Percentiles rank a stretch among this genome's conserved stretches.
Conservation (phyloP, 2,888 invertebrate genomes). For the Nipponacmea schrenckii region DNA sequence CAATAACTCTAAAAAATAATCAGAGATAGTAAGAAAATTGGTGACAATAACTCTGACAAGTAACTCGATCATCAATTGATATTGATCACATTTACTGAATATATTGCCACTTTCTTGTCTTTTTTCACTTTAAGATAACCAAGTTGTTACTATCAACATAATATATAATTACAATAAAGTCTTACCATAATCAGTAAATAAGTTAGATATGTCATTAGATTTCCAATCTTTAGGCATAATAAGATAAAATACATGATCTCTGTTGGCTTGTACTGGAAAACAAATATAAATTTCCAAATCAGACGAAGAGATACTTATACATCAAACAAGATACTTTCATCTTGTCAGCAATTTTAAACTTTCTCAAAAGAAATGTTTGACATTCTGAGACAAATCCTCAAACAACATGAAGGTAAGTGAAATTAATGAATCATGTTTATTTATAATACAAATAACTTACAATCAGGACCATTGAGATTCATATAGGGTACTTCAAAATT, state of each 20-base stretch:
- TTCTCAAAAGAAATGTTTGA: too few relatives aligned
- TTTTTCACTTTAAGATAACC: too few relatives aligned
- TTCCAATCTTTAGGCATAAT: constrained; percentile 84
- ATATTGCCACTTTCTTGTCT: too few relatives aligned
- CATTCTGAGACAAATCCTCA: too few relatives aligned
- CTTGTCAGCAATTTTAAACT: too few relatives aligned
- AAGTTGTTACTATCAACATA: too few relatives aligned
- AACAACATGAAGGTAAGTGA: too few relatives aligned
- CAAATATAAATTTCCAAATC: too few relatives aligned
- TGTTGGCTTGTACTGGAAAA: constrained; percentile 75
- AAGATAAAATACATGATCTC: constrained; percentile 84
- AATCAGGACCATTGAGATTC: constrained; percentile 78
- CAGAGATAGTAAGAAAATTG: constrained; percentile 63
- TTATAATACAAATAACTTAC: constrained; percentile 77
- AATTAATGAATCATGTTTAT: too few relatives aligned
- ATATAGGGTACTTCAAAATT: constrained; percentile 80
- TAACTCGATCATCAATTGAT: too few relatives aligned
- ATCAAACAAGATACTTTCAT: constrained; percentile 1
- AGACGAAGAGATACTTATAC: constrained; percentile 33
- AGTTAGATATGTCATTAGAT: constrained; percentile 75
- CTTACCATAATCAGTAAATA: constrained; percentile 83
- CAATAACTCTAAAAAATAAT: too few relatives aligned
- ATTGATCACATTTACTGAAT: too few relatives aligned
- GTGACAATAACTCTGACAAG: neutral
- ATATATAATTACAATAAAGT: neutral